phyloP scores from a whole-genome alignment of 2,113 vertebrate species.

The Pogona vitticeps region DNA sequence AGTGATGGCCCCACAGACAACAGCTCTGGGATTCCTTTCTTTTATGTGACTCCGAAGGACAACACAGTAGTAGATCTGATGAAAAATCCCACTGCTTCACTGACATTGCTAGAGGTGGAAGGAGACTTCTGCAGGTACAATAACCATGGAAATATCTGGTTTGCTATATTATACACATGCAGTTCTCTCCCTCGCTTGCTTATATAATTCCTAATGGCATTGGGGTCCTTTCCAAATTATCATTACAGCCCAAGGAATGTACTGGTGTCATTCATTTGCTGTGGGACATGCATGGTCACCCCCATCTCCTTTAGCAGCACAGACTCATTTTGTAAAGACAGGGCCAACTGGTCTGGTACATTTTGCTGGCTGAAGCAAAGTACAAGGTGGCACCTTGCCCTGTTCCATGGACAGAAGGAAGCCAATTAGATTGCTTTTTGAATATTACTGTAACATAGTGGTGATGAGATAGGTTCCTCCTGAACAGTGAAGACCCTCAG shows the following conservation, averaged over 20 bases:
- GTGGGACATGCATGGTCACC: neutral
- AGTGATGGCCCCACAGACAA: conserved; percentile 87
- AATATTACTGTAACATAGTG: no score
- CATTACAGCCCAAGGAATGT: neutral
- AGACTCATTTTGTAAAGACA: no score
- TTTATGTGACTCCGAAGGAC: conserved; percentile 85
- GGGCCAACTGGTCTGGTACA: no score
- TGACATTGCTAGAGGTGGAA: conserved; percentile 85
- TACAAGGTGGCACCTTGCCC: no score
- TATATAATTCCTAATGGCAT: neutral
- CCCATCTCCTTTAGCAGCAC: no score
- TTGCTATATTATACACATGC: neutral
- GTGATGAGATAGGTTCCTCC: no score
- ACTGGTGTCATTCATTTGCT: neutral
- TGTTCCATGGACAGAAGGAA: no score
- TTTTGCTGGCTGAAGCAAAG: no score
- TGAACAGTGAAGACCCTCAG: no score
- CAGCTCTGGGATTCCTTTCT: conserved; percentile 88
- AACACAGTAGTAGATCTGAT: conserved; percentile 80
- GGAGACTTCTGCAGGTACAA: conserved; percentile 87
- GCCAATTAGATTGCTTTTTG: no score
- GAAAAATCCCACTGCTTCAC: conserved; percentile 81
- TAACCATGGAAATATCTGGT: neutral
- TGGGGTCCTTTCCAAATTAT: neutral
- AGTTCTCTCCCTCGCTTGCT: neutral